Evolutionary conservation across 2,888 invertebrate species (phyloP).

Genomic region (Clivina fossor): DNA sequence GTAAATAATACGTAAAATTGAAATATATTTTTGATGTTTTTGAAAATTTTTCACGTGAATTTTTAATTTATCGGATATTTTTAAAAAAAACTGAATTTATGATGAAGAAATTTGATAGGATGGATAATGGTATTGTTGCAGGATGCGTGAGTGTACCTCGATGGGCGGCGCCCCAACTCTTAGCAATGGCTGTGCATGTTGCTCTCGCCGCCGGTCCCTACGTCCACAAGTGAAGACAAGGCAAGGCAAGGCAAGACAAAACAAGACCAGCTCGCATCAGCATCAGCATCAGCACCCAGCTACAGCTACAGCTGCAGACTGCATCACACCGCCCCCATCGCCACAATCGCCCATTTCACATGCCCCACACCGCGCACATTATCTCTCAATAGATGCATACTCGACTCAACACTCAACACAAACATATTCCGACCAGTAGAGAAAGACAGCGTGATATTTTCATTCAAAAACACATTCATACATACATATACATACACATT

Average conservation of each 20-base stretch:
- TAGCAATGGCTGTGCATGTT: conserved; percentile 51
- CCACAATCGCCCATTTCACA: too few relatives aligned
- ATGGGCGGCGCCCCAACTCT: conserved; percentile 50
- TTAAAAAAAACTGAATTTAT: too few relatives aligned
- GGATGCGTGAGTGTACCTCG: conserved; percentile 51
- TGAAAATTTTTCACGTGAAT: too few relatives aligned
- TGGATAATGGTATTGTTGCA: conserved; percentile 49
- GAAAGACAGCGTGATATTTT: too few relatives aligned
- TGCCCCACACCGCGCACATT: not conserved
- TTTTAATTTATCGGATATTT: too few relatives aligned
- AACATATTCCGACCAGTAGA: too few relatives aligned
- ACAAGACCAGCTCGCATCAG: not conserved
- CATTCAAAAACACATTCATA: too few relatives aligned
- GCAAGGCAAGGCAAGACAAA: not conserved
- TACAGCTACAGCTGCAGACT: too few relatives aligned
- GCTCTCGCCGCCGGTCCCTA: conserved; percentile 48
- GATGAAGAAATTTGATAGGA: too few relatives aligned
- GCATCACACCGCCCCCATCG: too few relatives aligned
- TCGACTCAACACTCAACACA: not conserved
- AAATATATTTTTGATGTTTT: too few relatives aligned
- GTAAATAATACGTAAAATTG: too few relatives aligned
- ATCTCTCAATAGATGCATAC: not conserved
- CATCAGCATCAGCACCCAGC: not conserved
- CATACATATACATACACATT: conserved; percentile 11
- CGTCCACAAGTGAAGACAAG: conserved; percentile 45